Percentiles rank a stretch among this genome's conserved stretches.
phyloP scores from a whole-genome alignment of 1,140 invertebrate genomes.

The Micrasema minimum region DNA sequence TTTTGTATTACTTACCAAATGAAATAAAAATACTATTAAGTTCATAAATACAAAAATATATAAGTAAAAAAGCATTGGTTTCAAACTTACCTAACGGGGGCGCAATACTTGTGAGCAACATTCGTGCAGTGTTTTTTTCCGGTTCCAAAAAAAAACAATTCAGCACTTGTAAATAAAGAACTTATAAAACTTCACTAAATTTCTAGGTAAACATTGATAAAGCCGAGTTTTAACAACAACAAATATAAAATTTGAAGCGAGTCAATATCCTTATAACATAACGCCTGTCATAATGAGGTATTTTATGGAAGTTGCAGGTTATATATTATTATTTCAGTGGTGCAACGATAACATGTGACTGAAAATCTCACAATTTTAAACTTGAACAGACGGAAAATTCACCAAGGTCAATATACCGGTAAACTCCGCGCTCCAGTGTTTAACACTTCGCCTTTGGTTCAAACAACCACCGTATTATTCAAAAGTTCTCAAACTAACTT shows the following conservation, averaged over 20 bases:
- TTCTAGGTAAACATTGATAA: conserved; percentile 16
- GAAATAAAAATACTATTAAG: too few species aligned
- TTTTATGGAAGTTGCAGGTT: neutral
- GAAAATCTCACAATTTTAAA: conserved; percentile 31
- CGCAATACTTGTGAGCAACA: conserved; percentile 53
- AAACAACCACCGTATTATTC: conserved; percentile 1
- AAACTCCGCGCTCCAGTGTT: neutral
- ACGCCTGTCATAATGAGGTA: conserved; percentile 29
- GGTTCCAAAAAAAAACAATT: conserved; percentile 5
- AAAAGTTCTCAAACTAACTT: conserved; percentile 3
- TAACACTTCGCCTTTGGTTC: conserved; percentile 13
- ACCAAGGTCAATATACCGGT: conserved; percentile 39
- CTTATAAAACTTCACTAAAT: conserved; percentile 22
- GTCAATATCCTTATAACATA: conserved; percentile 11
- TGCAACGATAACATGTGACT: conserved; percentile 11
- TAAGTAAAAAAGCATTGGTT: too few species aligned
- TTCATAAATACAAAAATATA: too few species aligned
- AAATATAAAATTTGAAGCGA: conserved; percentile 4
- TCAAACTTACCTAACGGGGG: conserved; percentile 49
- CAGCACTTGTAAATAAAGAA: conserved; percentile 9
- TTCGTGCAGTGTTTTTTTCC: conserved; percentile 44
- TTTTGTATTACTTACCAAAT: too few species aligned
- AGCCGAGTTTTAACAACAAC: conserved; percentile 15
- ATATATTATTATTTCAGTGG: neutral
- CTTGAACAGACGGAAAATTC: conserved; percentile 20